Evolutionary conservation across 2,113 vertebrate genomes (phyloP).

Genomic region (Tyto alba): DNA sequence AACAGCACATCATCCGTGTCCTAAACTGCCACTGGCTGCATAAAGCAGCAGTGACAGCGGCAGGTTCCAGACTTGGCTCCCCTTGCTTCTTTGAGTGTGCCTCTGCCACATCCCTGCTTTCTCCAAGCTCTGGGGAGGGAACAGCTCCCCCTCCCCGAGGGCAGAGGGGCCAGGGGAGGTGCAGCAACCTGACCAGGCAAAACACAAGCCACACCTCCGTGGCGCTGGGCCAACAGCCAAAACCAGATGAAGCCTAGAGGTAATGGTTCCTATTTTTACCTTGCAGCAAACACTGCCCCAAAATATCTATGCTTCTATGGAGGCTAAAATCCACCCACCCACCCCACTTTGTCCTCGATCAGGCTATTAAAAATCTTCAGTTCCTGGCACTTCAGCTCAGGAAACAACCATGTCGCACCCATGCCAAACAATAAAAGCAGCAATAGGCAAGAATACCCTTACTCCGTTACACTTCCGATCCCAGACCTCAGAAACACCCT

Average conservation of each 20-base stretch:
- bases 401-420: background rate
- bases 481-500: background rate
- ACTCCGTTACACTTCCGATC: background rate
- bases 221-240: accelerated
- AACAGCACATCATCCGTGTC: background rate
- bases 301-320: background rate
- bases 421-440: background rate
- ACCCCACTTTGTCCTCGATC: background rate
- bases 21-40: accelerated
- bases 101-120: background rate
- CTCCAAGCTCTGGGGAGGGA: background rate
- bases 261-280: background rate
- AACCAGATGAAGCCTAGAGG: background rate
- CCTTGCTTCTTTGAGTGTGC: background rate
- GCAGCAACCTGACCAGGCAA: background rate
- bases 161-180: background rate
- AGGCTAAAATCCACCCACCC: background rate
- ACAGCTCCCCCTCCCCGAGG: background rate
- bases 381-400: background rate
- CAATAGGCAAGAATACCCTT: background rate
- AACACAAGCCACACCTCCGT: background rate
- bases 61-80: background rate
- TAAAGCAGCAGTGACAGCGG: background rate
- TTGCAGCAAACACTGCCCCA: background rate
- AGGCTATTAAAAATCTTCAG: background rate